A percentile compares a stretch with the other conserved stretches of the same genome.
Evolutionary conservation across 2,888 invertebrate species (phyloP).

Genomic region (Eupithecia tripunctaria): DNA sequence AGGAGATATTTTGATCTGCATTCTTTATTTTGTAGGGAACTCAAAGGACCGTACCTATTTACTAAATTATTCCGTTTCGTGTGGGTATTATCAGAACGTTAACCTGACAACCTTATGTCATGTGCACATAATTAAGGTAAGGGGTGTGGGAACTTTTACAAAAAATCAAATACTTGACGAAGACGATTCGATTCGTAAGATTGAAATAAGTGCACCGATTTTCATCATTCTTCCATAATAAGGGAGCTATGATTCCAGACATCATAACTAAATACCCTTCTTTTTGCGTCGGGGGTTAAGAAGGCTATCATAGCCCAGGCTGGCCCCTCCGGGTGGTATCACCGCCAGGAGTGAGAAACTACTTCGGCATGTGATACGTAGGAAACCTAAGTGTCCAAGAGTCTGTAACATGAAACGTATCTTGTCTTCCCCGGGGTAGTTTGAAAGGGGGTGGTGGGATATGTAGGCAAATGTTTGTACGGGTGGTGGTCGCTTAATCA

Average conservation of each 20-base stretch:
- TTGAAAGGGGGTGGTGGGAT: no score
- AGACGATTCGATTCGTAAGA: background rate
- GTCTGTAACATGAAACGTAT: background rate
- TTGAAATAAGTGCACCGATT: background rate
- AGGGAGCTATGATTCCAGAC: background rate
- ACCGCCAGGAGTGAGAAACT: no score
- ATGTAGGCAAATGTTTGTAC: no score
- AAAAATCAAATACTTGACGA: background rate
- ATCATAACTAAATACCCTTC: background rate
- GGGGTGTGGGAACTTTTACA: background rate
- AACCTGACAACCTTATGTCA: background rate
- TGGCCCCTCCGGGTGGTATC: no score
- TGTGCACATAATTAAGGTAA: no score
- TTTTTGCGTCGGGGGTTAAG: background rate
- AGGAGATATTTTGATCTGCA: background rate
- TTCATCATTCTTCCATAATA: background rate
- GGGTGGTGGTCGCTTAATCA: no score
- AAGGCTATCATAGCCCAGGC: no score
- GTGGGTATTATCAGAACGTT: background rate
- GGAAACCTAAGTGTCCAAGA: no score
- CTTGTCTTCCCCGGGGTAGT: no score
- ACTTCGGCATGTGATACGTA: no score
- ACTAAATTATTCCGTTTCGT: background rate
- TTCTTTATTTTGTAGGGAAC: conserved; percentile 1
- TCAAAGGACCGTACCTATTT: background rate